phyloP scores from a whole-genome alignment of 2,113 vertebrate species.

The Campylomormyrus tamandua region DNA sequence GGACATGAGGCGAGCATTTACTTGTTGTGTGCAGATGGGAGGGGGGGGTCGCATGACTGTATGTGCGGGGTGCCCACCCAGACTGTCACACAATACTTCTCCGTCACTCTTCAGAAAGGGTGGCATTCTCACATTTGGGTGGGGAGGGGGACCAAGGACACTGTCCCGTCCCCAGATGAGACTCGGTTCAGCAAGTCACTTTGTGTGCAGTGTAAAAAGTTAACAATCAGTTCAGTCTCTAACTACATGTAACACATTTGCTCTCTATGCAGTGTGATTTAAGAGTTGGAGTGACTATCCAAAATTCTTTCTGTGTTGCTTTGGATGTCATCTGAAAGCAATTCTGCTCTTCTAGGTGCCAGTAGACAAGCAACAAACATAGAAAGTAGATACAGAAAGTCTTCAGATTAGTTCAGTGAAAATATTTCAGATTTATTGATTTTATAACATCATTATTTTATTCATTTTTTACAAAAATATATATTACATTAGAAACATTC shows the following conservation, averaged over 20 bases:
- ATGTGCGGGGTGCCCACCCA: neutral
- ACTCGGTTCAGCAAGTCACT: neutral
- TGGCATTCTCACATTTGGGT: neutral
- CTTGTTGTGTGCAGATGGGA: neutral
- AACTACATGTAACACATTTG: neutral
- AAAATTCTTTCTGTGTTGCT: neutral
- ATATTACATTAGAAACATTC: neutral
- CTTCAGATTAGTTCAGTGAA: neutral
- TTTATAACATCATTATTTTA: neutral
- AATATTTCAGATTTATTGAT: neutral
- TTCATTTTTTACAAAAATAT: neutral
- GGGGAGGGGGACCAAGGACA: neutral
- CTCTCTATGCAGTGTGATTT: neutral
- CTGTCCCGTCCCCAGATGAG: neutral
- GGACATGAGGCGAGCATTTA: constrained; percentile 44
- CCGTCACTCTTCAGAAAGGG: neutral
- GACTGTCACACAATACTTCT: neutral
- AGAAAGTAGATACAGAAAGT: neutral
- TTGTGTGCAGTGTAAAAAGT: neutral
- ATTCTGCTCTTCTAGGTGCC: neutral
- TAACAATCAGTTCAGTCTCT: neutral
- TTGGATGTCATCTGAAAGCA: neutral
- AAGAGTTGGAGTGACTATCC: neutral
- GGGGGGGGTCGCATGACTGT: neutral
- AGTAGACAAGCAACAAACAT: neutral